Conservation (phyloP, 1,140 invertebrate genomes). For the Zaprionus taronus region DNA sequence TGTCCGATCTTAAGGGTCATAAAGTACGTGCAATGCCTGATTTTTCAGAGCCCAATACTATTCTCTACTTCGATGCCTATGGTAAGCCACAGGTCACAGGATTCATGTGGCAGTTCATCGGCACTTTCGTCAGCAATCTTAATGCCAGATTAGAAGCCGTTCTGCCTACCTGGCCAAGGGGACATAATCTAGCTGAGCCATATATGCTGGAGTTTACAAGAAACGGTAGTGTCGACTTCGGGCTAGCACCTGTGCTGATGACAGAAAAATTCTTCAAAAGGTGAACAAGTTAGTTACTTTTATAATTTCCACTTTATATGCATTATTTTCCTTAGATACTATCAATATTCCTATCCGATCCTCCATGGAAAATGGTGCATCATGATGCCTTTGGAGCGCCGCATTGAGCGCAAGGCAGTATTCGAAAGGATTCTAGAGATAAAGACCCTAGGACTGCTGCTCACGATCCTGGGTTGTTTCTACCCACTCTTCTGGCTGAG, state of each 20-base stretch:
- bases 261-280: background rate
- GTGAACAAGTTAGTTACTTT: background rate
- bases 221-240: slow-evolving; percentile 53
- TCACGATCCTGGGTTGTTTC: slow-evolving; percentile 2
- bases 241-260: slow-evolving; percentile 20
- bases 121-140: slow-evolving; percentile 35
- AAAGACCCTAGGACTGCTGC: slow-evolving; percentile 9
- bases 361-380: slow-evolving; percentile 45
- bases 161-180: slow-evolving; percentile 22
- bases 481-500: background rate
- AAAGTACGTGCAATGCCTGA: slow-evolving; percentile 47
- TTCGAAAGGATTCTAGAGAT: slow-evolving; percentile 28
- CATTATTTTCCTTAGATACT: slow-evolving; percentile 2
- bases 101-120: slow-evolving; percentile 52
- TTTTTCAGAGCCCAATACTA: slow-evolving; percentile 52
- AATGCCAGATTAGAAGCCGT: slow-evolving; percentile 11
- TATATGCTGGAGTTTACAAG: slow-evolving; percentile 49
- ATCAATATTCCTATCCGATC: slow-evolving; percentile 52
- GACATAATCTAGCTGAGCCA: background rate
- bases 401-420: slow-evolving; percentile 10
- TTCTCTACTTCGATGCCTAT: slow-evolving; percentile 10
- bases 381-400: slow-evolving; percentile 55
- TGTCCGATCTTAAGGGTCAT: slow-evolving; percentile 32
- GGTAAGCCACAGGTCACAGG: slow-evolving; percentile 37
- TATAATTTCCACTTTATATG: background rate